These are phyloP conservation scores for Rhodinocichla rosea DNA, from an alignment of 2,113 vertebrate genomes.

Conservation along the genomic window DNA sequence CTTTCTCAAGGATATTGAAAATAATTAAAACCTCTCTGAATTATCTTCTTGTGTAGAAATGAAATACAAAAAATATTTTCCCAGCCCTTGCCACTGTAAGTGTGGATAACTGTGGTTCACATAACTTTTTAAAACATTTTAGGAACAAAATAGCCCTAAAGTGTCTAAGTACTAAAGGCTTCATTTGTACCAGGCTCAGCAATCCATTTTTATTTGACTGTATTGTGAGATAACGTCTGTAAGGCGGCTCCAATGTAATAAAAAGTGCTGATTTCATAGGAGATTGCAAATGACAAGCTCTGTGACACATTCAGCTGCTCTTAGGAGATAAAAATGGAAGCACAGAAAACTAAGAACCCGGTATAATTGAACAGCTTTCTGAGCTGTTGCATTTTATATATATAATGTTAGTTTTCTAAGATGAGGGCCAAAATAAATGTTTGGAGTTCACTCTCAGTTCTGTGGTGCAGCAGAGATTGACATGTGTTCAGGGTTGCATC, in stretches of 20 bases:
- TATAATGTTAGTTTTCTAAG: slow-evolving; percentile 33
- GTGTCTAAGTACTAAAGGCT: neutral
- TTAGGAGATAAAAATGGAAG: slow-evolving; percentile 29
- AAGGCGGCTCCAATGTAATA: neutral
- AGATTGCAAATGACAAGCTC: slow-evolving; percentile 8
- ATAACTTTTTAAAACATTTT: neutral
- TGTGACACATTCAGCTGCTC: neutral
- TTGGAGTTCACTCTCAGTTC: neutral
- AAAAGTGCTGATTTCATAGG: slow-evolving; percentile 20
- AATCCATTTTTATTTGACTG: neutral
- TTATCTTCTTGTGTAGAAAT: neutral
- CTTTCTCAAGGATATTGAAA: neutral
- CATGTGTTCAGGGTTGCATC: slow-evolving; percentile 12
- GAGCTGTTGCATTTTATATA: slow-evolving; percentile 21
- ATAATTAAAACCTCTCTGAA: neutral
- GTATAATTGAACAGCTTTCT: slow-evolving; percentile 28
- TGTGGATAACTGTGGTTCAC: neutral
- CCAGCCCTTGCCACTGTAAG: rapidly evolving
- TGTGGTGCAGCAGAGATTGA: slow-evolving; percentile 8
- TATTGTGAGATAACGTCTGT: neutral
- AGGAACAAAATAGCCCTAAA: neutral
- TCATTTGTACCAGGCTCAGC: neutral
- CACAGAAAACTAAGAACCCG: neutral
- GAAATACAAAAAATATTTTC: neutral
- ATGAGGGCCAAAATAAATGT: slow-evolving; percentile 52